Percentiles rank a stretch among this genome's conserved stretches.
Conservation (phyloP, 92 coral and sea anemone species). For the Meandrina meandrites region DNA sequence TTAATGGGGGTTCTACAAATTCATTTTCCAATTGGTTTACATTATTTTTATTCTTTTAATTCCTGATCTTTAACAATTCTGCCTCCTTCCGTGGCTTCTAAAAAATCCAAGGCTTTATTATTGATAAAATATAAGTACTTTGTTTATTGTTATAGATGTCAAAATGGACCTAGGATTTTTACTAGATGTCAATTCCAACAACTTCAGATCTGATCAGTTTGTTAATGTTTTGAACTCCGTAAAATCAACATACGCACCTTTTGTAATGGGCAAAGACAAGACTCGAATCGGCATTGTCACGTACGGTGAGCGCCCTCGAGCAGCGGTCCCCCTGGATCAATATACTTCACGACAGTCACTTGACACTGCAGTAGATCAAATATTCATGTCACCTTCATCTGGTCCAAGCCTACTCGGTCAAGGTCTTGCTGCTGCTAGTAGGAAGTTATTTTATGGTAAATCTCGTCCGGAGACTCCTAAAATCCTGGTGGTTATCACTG, state of each 20-base stretch:
- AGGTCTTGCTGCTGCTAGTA: constrained; percentile 56
- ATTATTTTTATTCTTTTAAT: too few relatives aligned
- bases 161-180: constrained; percentile 77
- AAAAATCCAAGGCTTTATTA: too few relatives aligned
- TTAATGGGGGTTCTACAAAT: too few relatives aligned
- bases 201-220: constrained; percentile 52
- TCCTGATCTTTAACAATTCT: too few relatives aligned
- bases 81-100: too few relatives aligned
- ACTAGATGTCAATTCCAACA: constrained; percentile 54
- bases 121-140: too few relatives aligned
- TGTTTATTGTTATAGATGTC: constrained; percentile 37
- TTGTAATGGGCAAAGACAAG: constrained; percentile 52
- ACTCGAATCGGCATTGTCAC: constrained; percentile 75
- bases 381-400: constrained; percentile 44
- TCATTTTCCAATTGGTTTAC: too few relatives aligned
- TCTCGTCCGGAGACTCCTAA: constrained; percentile 77
- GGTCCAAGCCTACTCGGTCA: constrained; percentile 72
- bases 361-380: constrained; percentile 51
- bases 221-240: constrained; percentile 61
- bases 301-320: constrained; percentile 52
- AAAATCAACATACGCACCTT: constrained; percentile 58
- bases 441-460: constrained; percentile 63
- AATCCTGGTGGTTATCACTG: constrained; percentile 70
- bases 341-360: constrained; percentile 55
- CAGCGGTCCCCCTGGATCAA: constrained; percentile 53